These are phyloP conservation scores for Tachyglossus aculeatus DNA, from an alignment of 2,797 vertebrate species.

Conservation along the genomic window DNA sequence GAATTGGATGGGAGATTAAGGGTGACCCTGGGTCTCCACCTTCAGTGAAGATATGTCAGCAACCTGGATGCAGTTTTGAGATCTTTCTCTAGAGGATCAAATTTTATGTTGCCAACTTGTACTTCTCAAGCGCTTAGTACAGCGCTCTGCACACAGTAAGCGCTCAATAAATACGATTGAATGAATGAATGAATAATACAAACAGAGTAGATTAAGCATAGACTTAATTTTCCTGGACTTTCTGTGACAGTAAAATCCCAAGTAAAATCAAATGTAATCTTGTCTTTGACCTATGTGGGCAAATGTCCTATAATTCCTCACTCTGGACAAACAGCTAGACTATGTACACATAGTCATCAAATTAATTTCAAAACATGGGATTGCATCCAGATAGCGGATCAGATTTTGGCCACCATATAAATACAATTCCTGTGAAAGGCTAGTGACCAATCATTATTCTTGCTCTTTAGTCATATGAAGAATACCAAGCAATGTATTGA, in stretches of 20 bases:
- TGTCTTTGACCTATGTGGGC: neutral
- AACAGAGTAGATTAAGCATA: neutral
- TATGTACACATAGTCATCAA: neutral
- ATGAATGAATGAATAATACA: too few species aligned
- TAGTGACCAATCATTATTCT: neutral
- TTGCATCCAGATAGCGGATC: neutral
- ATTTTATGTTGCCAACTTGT: too few species aligned
- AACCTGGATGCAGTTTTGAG: too few species aligned
- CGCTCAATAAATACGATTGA: too few species aligned
- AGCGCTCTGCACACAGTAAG: too few species aligned
- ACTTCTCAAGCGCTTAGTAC: too few species aligned
- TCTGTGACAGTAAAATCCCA: slow-evolving; percentile 7
- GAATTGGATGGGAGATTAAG: too few species aligned
- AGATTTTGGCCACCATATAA: neutral
- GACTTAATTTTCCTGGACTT: neutral
- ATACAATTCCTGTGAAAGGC: neutral
- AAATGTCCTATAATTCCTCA: neutral
- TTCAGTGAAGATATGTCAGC: too few species aligned
- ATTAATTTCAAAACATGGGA: neutral
- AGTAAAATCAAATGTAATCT: neutral
- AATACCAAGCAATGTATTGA: neutral
- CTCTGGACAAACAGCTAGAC: neutral
- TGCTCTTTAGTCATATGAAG: neutral
- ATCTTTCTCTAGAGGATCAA: too few species aligned
- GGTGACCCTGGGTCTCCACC: too few species aligned